Conservation (phyloP, 2,113 vertebrate genomes). For the Silurus meridionalis region DNA sequence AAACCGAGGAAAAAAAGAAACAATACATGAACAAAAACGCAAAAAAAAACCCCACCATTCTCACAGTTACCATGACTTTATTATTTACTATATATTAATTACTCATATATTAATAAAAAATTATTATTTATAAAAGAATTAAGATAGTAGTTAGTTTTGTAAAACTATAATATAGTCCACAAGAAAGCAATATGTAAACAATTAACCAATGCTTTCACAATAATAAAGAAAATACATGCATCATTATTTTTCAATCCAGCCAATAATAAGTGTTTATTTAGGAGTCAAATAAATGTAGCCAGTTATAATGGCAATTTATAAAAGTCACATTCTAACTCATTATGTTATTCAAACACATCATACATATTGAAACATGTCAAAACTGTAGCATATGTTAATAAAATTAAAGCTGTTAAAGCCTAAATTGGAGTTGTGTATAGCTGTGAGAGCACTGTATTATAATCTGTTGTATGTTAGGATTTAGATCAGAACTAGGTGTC, state of each 20-base stretch:
- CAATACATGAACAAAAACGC: background rate
- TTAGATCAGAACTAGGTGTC: background rate
- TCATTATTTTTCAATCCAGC: too few relatives aligned
- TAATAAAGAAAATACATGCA: background rate
- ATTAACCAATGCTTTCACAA: background rate
- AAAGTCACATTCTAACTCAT: background rate
- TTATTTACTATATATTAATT: too few relatives aligned
- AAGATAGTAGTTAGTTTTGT: background rate
- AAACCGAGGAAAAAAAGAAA: background rate
- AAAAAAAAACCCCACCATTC: background rate
- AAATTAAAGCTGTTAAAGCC: background rate
- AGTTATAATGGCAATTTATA: background rate
- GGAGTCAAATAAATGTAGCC: background rate
- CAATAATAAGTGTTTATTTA: constrained; percentile 5
- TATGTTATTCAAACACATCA: background rate
- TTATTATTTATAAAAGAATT: background rate
- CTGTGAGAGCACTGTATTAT: background rate
- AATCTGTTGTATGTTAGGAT: background rate
- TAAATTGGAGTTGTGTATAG: background rate
- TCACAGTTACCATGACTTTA: background rate
- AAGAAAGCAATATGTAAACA: background rate
- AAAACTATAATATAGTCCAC: background rate
- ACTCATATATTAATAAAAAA: too few relatives aligned
- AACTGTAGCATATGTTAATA: background rate
- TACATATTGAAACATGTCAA: background rate